phyloP scores from a whole-genome alignment of 2,888 invertebrate genomes.

The Pardosa pseudoannulata region DNA sequence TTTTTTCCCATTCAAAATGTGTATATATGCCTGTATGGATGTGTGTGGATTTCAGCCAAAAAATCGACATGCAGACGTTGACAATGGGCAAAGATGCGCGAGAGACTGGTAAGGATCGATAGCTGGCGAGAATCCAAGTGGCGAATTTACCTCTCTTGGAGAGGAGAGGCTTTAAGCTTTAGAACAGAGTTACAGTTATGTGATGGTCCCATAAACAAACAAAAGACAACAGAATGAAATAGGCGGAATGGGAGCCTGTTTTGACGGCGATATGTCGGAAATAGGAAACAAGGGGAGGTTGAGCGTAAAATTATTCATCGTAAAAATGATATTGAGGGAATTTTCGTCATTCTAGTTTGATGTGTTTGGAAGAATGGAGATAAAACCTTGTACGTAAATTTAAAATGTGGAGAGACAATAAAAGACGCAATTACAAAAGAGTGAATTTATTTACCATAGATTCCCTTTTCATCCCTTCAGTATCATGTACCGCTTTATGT shows the following conservation, averaged over 20 bases:
- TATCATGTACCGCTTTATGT: no score
- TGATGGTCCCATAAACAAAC: background rate
- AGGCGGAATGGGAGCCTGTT: background rate
- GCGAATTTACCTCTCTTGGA: conserved; percentile 34
- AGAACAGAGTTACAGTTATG: conserved; percentile 16
- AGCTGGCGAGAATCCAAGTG: conserved; percentile 62
- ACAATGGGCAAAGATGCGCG: conserved; percentile 46
- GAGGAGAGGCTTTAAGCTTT: conserved; percentile 20
- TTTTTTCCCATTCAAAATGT: conserved; percentile 1
- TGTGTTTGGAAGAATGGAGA: background rate
- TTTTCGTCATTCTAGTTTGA: background rate
- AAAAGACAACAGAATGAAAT: background rate
- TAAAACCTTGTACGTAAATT: background rate
- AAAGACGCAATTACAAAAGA: no score
- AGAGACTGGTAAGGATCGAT: conserved; percentile 53
- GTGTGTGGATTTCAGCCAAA: background rate
- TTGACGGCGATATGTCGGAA: conserved; percentile 15
- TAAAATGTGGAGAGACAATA: no score
- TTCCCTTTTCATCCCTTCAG: no score
- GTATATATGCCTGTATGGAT: background rate
- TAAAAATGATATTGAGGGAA: conserved; percentile 1
- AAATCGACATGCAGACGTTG: conserved; percentile 23
- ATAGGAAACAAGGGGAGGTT: background rate
- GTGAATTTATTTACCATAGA: no score
- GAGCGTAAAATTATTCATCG: conserved; percentile 1